A percentile compares a stretch with the other conserved stretches of the same genome.
phyloP scores from a whole-genome alignment of 2,888 invertebrate genomes.

The Epistrophe grossulariae region DNA sequence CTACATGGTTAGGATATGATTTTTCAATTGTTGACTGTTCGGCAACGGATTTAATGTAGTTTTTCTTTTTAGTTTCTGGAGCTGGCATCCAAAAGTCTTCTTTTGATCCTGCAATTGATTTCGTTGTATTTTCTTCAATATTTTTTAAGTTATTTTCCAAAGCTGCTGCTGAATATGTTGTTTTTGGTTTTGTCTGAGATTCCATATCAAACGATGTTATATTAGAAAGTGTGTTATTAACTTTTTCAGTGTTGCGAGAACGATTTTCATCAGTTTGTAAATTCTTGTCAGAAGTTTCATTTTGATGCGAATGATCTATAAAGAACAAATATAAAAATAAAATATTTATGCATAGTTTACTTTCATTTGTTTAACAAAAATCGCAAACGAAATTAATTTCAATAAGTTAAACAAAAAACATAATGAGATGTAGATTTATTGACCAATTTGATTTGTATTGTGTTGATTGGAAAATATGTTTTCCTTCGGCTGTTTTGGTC shows the following conservation, averaged over 20 bases:
- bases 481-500: too few relatives aligned
- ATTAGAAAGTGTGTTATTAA: slow-evolving; percentile 6
- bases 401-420: too few relatives aligned
- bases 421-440: too few relatives aligned
- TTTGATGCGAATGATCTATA: slow-evolving; percentile 27
- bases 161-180: background rate
- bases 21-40: slow-evolving; percentile 19
- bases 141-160: slow-evolving; percentile 52
- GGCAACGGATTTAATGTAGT: slow-evolving; percentile 35
- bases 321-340: background rate
- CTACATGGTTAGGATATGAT: slow-evolving; percentile 51
- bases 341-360: too few relatives aligned
- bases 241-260: slow-evolving; percentile 16
- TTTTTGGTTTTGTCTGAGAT: slow-evolving; percentile 28
- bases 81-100: slow-evolving; percentile 73
- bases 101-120: slow-evolving; percentile 39
- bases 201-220: slow-evolving; percentile 25
- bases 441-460: too few relatives aligned
- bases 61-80: slow-evolving; percentile 52
- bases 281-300: slow-evolving; percentile 12
- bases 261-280: slow-evolving; percentile 25
- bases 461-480: too few relatives aligned
- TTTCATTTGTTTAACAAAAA: too few relatives aligned
- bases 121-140: slow-evolving; percentile 24
- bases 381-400: too few relatives aligned